A percentile compares a stretch with the other conserved stretches of the same genome.
phyloP scores from a whole-genome alignment of 2,888 invertebrate species.

The Amiota communis region DNA sequence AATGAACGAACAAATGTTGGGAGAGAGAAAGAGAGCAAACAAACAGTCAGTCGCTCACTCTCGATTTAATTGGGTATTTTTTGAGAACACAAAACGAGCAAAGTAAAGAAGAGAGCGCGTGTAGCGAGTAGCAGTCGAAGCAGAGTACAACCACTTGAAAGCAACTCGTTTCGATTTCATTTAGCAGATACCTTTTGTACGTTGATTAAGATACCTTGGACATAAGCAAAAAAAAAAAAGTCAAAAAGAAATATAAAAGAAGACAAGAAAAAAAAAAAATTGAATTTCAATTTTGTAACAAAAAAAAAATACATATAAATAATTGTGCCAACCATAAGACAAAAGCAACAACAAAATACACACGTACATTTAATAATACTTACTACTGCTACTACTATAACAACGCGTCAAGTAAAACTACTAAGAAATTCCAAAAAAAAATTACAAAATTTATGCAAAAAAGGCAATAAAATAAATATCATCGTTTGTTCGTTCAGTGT shows the following conservation, averaged over 20 bases:
- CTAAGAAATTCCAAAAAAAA: too few relatives aligned
- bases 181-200: conserved; percentile 68
- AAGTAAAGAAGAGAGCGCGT: conserved; percentile 32
- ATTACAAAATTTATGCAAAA: not conserved
- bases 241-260: conserved; percentile 39
- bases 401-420: too few relatives aligned
- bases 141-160: conserved; percentile 62
- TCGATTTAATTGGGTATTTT: not conserved
- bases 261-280: conserved; percentile 48
- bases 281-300: conserved; percentile 40
- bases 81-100: conserved; percentile 58
- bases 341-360: conserved; percentile 19
- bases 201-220: conserved; percentile 69
- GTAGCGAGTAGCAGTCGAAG: conserved; percentile 42
- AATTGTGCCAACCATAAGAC: conserved; percentile 29
- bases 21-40: not conserved
- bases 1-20: too few relatives aligned
- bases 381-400: too few relatives aligned
- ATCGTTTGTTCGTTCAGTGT: not conserved
- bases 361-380: not conserved
- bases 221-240: conserved; percentile 42
- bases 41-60: too few relatives aligned
- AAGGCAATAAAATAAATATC: not conserved
- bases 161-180: conserved; percentile 70
- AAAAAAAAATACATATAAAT: not conserved